These are phyloP conservation scores for Lineus longissimus DNA, from an alignment of 1,140 invertebrate species.

Conservation along the genomic window DNA sequence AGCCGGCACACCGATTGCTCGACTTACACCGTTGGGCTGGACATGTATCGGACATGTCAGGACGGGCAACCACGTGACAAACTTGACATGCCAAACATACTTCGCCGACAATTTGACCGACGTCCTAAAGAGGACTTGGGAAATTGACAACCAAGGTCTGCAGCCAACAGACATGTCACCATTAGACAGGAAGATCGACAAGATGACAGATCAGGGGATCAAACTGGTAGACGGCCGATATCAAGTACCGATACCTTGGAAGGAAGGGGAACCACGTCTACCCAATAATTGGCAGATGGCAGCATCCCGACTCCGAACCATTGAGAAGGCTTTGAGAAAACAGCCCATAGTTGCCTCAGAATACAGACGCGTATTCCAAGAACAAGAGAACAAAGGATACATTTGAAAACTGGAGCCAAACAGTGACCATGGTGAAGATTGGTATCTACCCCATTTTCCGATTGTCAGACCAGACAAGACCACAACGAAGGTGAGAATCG, in stretches of 20 bases:
- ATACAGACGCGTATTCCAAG: neutral
- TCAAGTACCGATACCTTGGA: constrained; percentile 18
- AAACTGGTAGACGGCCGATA: constrained; percentile 4
- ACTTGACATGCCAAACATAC: too few species aligned
- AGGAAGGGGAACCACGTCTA: constrained; percentile 7
- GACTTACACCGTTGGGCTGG: constrained; percentile 16
- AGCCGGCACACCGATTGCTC: constrained; percentile 7
- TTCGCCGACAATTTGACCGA: neutral
- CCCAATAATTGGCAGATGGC: neutral
- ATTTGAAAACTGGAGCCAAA: neutral
- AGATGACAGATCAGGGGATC: neutral
- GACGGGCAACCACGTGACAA: neutral
- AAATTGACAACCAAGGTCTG: neutral
- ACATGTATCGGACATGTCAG: constrained; percentile 11
- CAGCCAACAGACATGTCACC: neutral
- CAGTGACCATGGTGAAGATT: neutral
- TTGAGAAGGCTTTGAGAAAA: constrained; percentile 14
- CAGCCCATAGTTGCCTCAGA: neutral
- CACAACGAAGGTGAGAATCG: constrained; percentile 21
- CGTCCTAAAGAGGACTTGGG: neutral
- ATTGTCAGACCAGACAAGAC: constrained; percentile 8
- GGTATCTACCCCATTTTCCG: constrained; percentile 22
- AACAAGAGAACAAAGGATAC: constrained; percentile 4
- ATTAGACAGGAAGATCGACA: neutral
- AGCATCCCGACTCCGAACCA: neutral